A percentile compares a stretch with the other conserved stretches of the same genome.
Evolutionary conservation across 2,888 invertebrate genomes (phyloP).

Genomic region (Parelbella ahira): DNA sequence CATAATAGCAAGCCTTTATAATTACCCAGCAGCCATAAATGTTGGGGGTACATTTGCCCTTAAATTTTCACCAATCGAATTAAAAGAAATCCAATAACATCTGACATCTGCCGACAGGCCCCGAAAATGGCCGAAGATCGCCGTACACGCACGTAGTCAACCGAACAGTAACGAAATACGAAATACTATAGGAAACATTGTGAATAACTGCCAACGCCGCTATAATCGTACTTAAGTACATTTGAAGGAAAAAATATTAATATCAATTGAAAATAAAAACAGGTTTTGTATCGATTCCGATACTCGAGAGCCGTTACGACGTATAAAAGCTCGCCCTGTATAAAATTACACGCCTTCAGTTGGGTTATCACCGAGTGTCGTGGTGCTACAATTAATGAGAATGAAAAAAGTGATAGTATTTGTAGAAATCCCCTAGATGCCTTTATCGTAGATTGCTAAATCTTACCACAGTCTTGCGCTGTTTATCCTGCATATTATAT

Average conservation of each 20-base stretch:
- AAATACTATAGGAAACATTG: conserved; percentile 45
- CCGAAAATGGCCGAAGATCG: conserved; percentile 30
- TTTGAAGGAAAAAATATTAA: conserved; percentile 73
- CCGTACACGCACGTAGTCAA: conserved; percentile 13
- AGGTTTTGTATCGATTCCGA: conserved; percentile 41
- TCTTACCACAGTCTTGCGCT: no score
- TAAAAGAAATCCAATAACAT: no score
- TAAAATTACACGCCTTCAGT: conserved; percentile 29
- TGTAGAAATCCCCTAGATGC: no score
- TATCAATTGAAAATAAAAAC: conserved; percentile 72
- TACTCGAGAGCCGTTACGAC: conserved; percentile 26
- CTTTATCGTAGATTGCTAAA: no score
- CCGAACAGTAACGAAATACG: conserved; percentile 20
- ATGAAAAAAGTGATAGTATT: no score
- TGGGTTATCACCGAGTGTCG: conserved; percentile 21
- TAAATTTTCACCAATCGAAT: no score
- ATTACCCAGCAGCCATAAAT: no score
- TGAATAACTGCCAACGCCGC: conserved; percentile 63
- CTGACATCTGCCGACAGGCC: conserved; percentile 32
- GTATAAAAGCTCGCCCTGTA: conserved; percentile 37
- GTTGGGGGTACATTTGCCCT: no score
- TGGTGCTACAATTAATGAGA: no score
- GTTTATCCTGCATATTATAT: no score
- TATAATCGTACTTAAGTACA: conserved; percentile 74
- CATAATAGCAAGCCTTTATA: no score